A percentile compares a stretch with the other conserved stretches of the same genome.
phyloP scores from a whole-genome alignment of 2,888 invertebrate species.

The Diaphora mendica region DNA sequence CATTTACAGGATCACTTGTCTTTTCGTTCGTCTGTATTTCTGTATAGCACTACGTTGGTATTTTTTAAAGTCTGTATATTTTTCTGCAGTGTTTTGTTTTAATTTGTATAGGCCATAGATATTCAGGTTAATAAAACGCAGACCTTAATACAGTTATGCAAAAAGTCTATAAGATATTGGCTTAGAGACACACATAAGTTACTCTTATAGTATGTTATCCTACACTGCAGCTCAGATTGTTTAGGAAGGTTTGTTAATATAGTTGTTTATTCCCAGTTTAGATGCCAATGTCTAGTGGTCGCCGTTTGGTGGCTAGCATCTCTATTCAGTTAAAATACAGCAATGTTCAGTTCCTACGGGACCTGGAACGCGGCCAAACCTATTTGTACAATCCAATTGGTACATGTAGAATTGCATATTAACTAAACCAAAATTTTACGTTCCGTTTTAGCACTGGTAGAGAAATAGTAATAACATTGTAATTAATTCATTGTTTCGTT shows the following conservation, averaged over 20 bases:
- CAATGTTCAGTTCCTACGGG: constrained; percentile 29
- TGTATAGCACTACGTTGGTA: too few species aligned
- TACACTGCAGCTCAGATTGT: constrained; percentile 25
- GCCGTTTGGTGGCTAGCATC: constrained; percentile 44
- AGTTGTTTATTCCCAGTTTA: constrained; percentile 34
- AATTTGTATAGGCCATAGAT: background rate
- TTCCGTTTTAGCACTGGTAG: constrained; percentile 9
- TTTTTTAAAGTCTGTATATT: too few species aligned
- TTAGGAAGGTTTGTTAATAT: constrained; percentile 28
- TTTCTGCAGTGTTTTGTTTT: too few species aligned
- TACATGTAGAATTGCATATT: constrained; percentile 48
- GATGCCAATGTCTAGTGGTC: constrained; percentile 34
- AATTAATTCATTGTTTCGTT: background rate
- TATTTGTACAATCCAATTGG: constrained; percentile 41
- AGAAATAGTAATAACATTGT: background rate
- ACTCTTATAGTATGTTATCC: background rate
- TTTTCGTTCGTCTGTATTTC: background rate
- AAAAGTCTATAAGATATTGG: background rate
- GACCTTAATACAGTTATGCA: background rate
- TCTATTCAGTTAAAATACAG: constrained; percentile 55
- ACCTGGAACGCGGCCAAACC: constrained; percentile 57
- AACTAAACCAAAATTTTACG: constrained; percentile 30
- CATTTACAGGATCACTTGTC: too few species aligned
- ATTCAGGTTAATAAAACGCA: background rate
- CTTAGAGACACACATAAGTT: background rate